phyloP scores from a whole-genome alignment of 2,888 invertebrate species.

The Gortyna flavago region DNA sequence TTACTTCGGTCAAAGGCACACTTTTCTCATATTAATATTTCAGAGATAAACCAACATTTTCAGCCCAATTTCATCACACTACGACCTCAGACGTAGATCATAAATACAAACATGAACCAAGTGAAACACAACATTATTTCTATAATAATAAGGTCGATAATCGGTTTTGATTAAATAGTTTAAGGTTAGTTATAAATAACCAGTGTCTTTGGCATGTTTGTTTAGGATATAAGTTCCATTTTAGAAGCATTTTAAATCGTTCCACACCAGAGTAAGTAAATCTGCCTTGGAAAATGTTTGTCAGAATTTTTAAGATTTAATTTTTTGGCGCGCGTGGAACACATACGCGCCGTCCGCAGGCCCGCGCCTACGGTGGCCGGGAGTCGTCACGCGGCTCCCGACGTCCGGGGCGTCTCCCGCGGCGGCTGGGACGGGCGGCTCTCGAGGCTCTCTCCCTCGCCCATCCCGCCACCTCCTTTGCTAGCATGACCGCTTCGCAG shows the following conservation, averaged over 20 bases:
- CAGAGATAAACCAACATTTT: constrained; percentile 36
- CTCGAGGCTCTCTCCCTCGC: too few relatives aligned
- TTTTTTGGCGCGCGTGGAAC: too few relatives aligned
- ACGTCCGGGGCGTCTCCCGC: too few relatives aligned
- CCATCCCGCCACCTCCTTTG: too few relatives aligned
- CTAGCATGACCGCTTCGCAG: too few relatives aligned
- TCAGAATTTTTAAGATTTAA: constrained; percentile 12
- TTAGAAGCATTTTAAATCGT: constrained; percentile 41
- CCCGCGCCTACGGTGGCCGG: too few relatives aligned
- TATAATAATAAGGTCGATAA: rapidly evolving
- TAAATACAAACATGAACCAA: constrained; percentile 14
- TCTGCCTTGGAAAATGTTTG: constrained; percentile 4
- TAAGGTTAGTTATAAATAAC: constrained; percentile 35
- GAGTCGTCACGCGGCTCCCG: too few relatives aligned
- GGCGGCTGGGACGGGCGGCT: too few relatives aligned
- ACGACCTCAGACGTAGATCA: constrained; percentile 28
- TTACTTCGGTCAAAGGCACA: constrained; percentile 29
- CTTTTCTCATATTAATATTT: constrained; percentile 20
- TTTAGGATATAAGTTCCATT: constrained; percentile 41
- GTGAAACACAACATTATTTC: constrained; percentile 2
- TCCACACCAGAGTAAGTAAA: constrained; percentile 24
- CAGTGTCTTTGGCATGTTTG: constrained; percentile 41
- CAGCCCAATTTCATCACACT: constrained; percentile 23
- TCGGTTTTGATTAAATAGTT: not conserved
- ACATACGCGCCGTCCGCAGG: too few relatives aligned